A percentile compares a stretch with the other conserved stretches of the same genome.
These are phyloP conservation scores for Megalonaias nervosa DNA, from an alignment of 1,140 invertebrate genomes.

Conservation along the genomic window DNA sequence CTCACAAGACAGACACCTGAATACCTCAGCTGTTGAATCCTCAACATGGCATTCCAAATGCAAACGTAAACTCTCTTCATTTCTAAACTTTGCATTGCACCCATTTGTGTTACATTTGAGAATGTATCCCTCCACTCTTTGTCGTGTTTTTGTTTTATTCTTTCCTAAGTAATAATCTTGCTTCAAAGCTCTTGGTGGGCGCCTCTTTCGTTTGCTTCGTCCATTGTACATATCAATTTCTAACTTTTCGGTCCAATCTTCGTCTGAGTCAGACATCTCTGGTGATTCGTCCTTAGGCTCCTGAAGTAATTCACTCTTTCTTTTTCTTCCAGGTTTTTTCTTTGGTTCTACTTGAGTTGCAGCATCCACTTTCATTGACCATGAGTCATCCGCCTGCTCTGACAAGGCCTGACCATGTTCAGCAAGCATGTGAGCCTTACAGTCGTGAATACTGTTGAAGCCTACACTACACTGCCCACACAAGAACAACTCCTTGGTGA, in stretches of 20 bases:
- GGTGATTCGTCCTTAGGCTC: neutral
- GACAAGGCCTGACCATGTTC: slow-evolving; percentile 26
- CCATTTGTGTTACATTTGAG: neutral
- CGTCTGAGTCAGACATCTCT: slow-evolving; percentile 23
- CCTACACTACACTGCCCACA: slow-evolving; percentile 61
- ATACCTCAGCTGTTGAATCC: slow-evolving; percentile 3
- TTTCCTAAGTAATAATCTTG: slow-evolving; percentile 49
- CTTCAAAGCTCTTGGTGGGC: slow-evolving; percentile 46
- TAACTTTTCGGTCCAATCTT: slow-evolving; percentile 29
- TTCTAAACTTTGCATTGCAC: slow-evolving; percentile 57
- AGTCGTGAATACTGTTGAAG: slow-evolving; percentile 57
- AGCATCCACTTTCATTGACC: slow-evolving; percentile 28
- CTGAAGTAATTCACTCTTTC: slow-evolving; percentile 19
- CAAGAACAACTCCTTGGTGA: slow-evolving; percentile 51
- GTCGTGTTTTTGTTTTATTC: slow-evolving; percentile 16
- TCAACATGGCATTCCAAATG: slow-evolving; percentile 76
- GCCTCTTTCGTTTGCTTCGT: slow-evolving; percentile 26
- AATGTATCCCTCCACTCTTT: slow-evolving; percentile 3
- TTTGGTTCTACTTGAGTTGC: slow-evolving; percentile 36
- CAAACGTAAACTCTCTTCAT: slow-evolving; percentile 72
- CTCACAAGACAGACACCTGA: slow-evolving; percentile 22
- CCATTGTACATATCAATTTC: slow-evolving; percentile 2
- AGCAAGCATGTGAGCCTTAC: slow-evolving; percentile 58
- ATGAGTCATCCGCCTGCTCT: slow-evolving; percentile 1
- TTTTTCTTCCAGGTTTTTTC: slow-evolving; percentile 43